phyloP scores from a whole-genome alignment of 2,797 vertebrate species.

The Tangara arthus region DNA sequence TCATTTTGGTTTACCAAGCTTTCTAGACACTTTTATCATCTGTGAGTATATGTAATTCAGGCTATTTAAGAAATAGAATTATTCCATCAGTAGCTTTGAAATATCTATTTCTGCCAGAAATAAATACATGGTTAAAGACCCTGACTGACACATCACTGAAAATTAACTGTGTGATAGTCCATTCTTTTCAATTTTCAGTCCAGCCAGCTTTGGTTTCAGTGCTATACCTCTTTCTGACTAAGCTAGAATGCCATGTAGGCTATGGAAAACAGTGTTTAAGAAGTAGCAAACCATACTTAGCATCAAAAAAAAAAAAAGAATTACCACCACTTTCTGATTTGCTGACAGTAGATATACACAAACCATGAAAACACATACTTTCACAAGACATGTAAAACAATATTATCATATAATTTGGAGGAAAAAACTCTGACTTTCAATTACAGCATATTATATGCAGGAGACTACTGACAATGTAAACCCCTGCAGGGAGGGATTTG shows the following conservation, averaged over 20 bases:
- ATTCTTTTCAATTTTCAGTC: neutral
- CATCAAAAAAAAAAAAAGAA: neutral
- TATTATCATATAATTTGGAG: neutral
- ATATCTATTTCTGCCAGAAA: neutral
- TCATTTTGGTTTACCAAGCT: neutral
- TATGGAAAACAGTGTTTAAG: neutral
- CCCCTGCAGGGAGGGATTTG: slow-evolving; percentile 44
- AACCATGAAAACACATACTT: neutral
- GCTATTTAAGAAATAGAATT: neutral
- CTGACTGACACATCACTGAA: neutral
- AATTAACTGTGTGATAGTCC: neutral
- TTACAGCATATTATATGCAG: neutral
- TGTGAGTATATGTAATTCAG: neutral
- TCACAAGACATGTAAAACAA: neutral
- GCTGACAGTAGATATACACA: neutral
- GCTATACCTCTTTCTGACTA: neutral
- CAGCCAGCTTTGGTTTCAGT: neutral
- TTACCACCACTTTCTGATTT: neutral
- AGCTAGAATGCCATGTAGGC: neutral
- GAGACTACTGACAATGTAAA: slow-evolving; percentile 1
- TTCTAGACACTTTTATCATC: neutral
- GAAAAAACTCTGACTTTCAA: neutral
- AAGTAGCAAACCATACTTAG: neutral
- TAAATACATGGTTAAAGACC: neutral
- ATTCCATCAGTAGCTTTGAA: neutral